These are phyloP conservation scores for Hipparchia semele DNA, from an alignment of 2,888 invertebrate genomes.

Conservation along the genomic window DNA sequence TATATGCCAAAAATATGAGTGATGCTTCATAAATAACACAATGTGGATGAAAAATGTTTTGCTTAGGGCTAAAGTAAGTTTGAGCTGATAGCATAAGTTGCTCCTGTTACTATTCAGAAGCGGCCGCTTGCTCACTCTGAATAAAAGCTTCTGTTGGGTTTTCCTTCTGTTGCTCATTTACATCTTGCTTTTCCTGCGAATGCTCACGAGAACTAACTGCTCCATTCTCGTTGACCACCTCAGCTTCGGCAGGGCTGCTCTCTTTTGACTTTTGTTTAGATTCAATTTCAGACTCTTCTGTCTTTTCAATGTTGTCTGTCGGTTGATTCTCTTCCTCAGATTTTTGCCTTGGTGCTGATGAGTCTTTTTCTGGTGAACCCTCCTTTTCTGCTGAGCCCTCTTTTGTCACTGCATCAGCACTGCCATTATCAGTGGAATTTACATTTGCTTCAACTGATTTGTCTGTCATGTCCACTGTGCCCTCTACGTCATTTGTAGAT, in stretches of 20 bases:
- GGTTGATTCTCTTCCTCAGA: constrained; percentile 49
- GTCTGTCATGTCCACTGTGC: constrained; percentile 33
- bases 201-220: constrained; percentile 71
- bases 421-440: constrained; percentile 30
- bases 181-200: constrained; percentile 64
- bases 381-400: constrained; percentile 46
- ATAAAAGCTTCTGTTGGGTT: constrained; percentile 72
- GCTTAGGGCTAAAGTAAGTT: constrained; percentile 74
- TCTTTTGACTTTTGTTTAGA: constrained; percentile 60
- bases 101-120: constrained; percentile 64
- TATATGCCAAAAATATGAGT: constrained; percentile 73
- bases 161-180: constrained; percentile 60
- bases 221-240: constrained; percentile 69
- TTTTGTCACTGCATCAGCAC: constrained; percentile 40
- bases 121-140: constrained; percentile 68
- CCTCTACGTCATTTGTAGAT: constrained; percentile 60
- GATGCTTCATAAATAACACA: constrained; percentile 71
- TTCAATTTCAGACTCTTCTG: constrained; percentile 54
- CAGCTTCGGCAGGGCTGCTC: constrained; percentile 59
- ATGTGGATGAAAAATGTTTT: constrained; percentile 69
- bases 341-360: constrained; percentile 55
- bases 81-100: constrained; percentile 71
- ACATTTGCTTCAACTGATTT: constrained; percentile 45
- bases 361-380: constrained; percentile 50
- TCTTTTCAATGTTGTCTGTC: constrained; percentile 51